Percentiles rank a stretch among this genome's conserved stretches.
These are phyloP conservation scores for Aphaenogaster rudis DNA, from an alignment of 1,140 invertebrate species.

Conservation along the genomic window DNA sequence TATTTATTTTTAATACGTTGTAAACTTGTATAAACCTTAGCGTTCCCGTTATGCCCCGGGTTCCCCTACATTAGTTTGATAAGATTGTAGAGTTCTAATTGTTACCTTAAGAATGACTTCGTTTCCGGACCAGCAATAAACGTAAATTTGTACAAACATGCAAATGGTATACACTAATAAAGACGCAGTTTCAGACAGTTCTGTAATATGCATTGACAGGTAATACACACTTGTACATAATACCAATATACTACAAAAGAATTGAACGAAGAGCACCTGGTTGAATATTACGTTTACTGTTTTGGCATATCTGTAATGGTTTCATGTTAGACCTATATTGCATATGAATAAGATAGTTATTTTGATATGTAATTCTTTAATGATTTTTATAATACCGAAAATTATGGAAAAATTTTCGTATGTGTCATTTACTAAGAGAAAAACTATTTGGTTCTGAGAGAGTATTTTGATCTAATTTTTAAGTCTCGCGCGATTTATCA, in stretches of 20 bases:
- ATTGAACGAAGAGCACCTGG: constrained; percentile 67
- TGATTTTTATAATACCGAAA: neutral
- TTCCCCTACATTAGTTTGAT: no score
- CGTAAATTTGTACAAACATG: constrained; percentile 68
- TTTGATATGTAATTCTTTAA: neutral
- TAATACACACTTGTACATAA: constrained; percentile 70
- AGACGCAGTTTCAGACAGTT: constrained; percentile 27
- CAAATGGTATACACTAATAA: constrained; percentile 57
- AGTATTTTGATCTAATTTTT: neutral
- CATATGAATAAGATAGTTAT: neutral
- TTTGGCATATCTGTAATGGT: constrained; percentile 62
- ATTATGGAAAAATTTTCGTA: neutral
- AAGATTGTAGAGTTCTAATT: no score
- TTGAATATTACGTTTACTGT: constrained; percentile 63
- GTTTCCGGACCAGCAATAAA: constrained; percentile 73
- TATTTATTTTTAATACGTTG: no score
- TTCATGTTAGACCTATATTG: neutral
- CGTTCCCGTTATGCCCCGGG: no score
- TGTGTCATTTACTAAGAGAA: neutral
- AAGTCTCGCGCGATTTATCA: neutral
- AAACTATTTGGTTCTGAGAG: neutral
- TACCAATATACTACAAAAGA: constrained; percentile 60
- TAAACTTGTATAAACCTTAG: no score
- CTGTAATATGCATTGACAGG: constrained; percentile 62
- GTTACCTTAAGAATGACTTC: constrained; percentile 68